phyloP scores from a whole-genome alignment of 2,797 vertebrate species.

The Sebastiscus albofasciatus region DNA sequence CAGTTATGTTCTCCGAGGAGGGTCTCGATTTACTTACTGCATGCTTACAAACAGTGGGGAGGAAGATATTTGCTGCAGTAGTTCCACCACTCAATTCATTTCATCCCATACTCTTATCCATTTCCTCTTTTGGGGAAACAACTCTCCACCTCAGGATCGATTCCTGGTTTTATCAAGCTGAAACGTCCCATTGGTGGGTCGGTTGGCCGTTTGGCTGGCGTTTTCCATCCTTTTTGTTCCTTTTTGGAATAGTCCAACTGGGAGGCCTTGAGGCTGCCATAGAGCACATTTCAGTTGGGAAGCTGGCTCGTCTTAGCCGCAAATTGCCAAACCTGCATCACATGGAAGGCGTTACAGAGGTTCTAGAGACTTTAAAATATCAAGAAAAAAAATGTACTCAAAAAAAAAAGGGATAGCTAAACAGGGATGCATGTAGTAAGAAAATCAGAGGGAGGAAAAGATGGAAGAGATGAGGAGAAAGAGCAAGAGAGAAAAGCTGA shows the following conservation, averaged over 20 bases:
- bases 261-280: constrained; percentile 75
- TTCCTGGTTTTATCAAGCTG: constrained; percentile 69
- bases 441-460: constrained; percentile 51
- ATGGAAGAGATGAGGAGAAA: constrained; percentile 53
- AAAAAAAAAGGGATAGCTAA: constrained; percentile 54
- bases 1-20: constrained; percentile 66
- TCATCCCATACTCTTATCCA: constrained; percentile 74
- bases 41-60: constrained; percentile 74
- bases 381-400: constrained; percentile 39
- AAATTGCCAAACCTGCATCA: constrained; percentile 98
- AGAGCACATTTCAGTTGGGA: constrained; percentile 92
- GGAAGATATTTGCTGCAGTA: constrained; percentile 76
- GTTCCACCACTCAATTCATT: constrained; percentile 77
- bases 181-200: constrained; percentile 49
- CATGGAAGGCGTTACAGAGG: constrained; percentile 93
- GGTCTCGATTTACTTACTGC: constrained; percentile 83
- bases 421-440: constrained; percentile 70
- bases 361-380: constrained; percentile 78
- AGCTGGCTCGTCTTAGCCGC: constrained; percentile 90
- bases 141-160: constrained; percentile 67
- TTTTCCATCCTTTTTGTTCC: constrained; percentile 64
- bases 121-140: constrained; percentile 72
- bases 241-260: constrained; percentile 69
- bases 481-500: constrained; percentile 64
- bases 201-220: constrained; percentile 36